Evolutionary conservation across 53 echinoderm and acorn worm genomes (phyloP).

Genomic region (Paracentrotus lividus): DNA sequence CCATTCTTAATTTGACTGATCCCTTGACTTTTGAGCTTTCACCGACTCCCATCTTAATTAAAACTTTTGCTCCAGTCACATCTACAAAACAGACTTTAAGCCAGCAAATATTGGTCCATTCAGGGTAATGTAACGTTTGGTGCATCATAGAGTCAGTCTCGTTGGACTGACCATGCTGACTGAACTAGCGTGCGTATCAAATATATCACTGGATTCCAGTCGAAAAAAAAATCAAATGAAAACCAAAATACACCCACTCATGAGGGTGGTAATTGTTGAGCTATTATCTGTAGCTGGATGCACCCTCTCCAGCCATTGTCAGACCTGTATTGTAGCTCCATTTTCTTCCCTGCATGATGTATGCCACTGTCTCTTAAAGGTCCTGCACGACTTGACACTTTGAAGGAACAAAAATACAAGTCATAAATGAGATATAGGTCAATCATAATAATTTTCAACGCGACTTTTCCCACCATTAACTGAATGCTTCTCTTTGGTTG

Average conservation of each 20-base stretch:
- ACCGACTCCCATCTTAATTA: not conserved
- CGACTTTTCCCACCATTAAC: slow-evolving; percentile 53
- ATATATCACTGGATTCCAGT: not conserved
- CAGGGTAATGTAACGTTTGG: too few species aligned
- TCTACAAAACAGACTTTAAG: too few species aligned
- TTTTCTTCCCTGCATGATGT: slow-evolving; percentile 25
- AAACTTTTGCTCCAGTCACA: too few species aligned
- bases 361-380: not conserved
- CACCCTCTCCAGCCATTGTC: slow-evolving; percentile 37
- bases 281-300: slow-evolving; percentile 3
- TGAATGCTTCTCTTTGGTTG: not conserved
- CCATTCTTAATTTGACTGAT: not conserved
- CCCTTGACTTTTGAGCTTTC: not conserved
- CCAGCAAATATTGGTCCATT: too few species aligned
- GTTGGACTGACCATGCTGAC: too few species aligned
- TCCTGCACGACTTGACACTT: slow-evolving; percentile 39
- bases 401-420: slow-evolving; percentile 18
- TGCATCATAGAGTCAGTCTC: too few species aligned
- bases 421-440: slow-evolving; percentile 56
- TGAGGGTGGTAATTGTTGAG: not conserved
- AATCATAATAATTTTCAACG: slow-evolving; percentile 47
- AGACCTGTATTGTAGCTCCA: not conserved
- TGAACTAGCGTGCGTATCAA: too few species aligned
- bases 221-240: not conserved
- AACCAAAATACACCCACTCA: slow-evolving; percentile 51